phyloP scores from a whole-genome alignment of 2,888 invertebrate genomes.

The Pterostichus madidus region DNA sequence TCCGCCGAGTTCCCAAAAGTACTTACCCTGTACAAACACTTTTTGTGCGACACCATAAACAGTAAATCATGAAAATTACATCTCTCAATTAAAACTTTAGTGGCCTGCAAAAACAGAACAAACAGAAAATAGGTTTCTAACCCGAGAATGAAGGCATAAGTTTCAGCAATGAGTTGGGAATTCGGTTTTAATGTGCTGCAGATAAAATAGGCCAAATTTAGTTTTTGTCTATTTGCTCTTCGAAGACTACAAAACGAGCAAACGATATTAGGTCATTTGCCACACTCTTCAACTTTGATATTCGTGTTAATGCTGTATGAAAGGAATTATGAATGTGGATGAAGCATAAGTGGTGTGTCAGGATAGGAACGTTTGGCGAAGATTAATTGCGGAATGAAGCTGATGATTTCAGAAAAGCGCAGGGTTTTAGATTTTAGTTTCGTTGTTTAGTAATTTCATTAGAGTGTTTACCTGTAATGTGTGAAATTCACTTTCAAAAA shows the following conservation, averaged over 20 bases:
- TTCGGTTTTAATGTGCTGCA: neutral
- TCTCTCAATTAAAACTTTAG: slow-evolving; percentile 57
- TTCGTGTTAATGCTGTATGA: too few relatives aligned
- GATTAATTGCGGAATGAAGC: too few relatives aligned
- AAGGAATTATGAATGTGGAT: too few relatives aligned
- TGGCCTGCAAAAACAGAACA: slow-evolving; percentile 47
- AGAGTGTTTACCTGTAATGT: too few relatives aligned
- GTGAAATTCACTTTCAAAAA: too few relatives aligned
- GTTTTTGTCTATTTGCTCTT: slow-evolving; percentile 16
- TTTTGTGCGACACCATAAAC: slow-evolving; percentile 49
- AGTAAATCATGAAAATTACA: slow-evolving; percentile 55
- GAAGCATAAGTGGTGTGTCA: too few relatives aligned
- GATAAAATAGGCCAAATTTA: slow-evolving; percentile 24
- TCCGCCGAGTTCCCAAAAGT: slow-evolving; percentile 54
- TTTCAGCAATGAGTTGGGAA: slow-evolving; percentile 15
- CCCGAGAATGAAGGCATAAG: slow-evolving; percentile 7
- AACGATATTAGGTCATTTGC: too few relatives aligned
- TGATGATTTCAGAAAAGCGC: too few relatives aligned
- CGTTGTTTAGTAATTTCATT: too few relatives aligned
- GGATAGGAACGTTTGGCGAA: too few relatives aligned
- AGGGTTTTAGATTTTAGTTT: too few relatives aligned
- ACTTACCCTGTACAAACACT: slow-evolving; percentile 56
- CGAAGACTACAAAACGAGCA: slow-evolving; percentile 1
- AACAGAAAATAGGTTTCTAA: slow-evolving; percentile 51
- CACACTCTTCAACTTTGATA: too few relatives aligned